Base-by-base conservation (phyloP, 2,888 invertebrate genomes). In the Synergus gifuensis region DNA sequence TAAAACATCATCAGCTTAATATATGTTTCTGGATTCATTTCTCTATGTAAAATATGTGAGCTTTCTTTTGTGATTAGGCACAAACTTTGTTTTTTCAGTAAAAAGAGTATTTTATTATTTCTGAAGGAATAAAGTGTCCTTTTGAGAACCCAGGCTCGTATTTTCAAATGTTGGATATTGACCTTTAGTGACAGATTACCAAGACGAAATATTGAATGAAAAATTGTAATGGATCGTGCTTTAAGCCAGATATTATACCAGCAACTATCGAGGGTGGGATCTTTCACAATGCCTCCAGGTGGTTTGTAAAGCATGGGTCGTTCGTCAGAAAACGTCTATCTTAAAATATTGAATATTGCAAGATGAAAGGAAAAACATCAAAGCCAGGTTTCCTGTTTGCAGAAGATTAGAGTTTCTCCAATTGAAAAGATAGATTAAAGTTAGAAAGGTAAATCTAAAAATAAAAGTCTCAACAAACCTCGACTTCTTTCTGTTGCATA, bases 131-230 rank as follows among this genome's bases (percentile, higher is more conserved):
- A 49, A 49, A 16, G 49, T 49, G 49, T 16, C 42, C 8, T 64
- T 44, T 22, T 46, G 46, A 67, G 22, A 46, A 46, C 22, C 67
- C 18, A 46, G 22, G 46, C 12, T 28, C 14, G 14, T 4, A 67
- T 7, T 67, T 22, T 67, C 67, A 46, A 67, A 16, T 16, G 22
- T 22, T 67, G 46, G 28, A 67, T 67, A 67, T 67, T 46, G 46
- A 46, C 67, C 44, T 46, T 67, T 67, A 7, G 22, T 46, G 67
- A 67, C 67, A 67, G 46, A 22, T 7, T 67, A 67, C 46, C 28
- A 67, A 67, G 14, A 46, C 46, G 46, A 69, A 49, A 69, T 69
- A 36, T 69, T 46, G 28, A 49, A 49, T 28, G 28, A 44, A 69
- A 9, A 49, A 49, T 49, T 14, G 28, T 46, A 69, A 69, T 28